Conservation (phyloP, 2,113 vertebrate species). For the Etheostoma spectabile region DNA sequence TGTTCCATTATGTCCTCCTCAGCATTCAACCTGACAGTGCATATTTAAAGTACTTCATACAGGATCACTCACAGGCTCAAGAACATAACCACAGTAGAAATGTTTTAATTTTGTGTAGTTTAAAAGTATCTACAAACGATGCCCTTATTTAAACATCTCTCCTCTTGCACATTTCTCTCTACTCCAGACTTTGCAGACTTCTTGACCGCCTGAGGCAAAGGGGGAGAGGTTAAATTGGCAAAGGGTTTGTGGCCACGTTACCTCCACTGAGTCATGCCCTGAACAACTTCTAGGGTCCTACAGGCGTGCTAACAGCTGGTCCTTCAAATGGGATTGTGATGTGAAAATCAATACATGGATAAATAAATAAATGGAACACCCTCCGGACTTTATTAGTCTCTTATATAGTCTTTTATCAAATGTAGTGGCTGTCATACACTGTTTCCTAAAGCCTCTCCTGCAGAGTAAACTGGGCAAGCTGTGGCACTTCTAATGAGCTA, state of each 20-base stretch:
- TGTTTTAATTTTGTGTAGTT: slow-evolving; percentile 2
- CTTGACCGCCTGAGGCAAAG: slow-evolving; percentile 21
- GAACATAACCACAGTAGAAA: slow-evolving; percentile 33
- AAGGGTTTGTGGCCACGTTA: background rate
- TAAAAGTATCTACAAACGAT: slow-evolving; percentile 18
- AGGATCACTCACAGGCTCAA: slow-evolving; percentile 21
- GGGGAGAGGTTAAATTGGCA: slow-evolving; percentile 29
- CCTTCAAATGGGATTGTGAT: background rate
- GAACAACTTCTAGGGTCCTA: slow-evolving; percentile 6
- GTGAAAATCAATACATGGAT: background rate
- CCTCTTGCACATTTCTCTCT: slow-evolving; percentile 4
- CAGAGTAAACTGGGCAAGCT: slow-evolving; percentile 63
- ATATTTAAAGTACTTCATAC: slow-evolving; percentile 16
- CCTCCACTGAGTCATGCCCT: slow-evolving; percentile 22
- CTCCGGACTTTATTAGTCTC: background rate
- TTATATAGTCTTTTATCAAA: background rate
- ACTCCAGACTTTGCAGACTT: background rate
- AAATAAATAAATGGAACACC: background rate
- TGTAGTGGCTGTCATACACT: background rate
- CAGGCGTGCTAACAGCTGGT: slow-evolving; percentile 8
- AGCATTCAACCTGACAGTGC: slow-evolving; percentile 42
- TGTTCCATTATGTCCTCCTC: slow-evolving; percentile 59
- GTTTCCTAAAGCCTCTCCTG: slow-evolving; percentile 2
- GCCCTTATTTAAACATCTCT: slow-evolving; percentile 23
- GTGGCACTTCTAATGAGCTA: slow-evolving; percentile 40